phyloP scores from a whole-genome alignment of 2,113 vertebrate species.

The Ailuropoda melanoleuca region DNA sequence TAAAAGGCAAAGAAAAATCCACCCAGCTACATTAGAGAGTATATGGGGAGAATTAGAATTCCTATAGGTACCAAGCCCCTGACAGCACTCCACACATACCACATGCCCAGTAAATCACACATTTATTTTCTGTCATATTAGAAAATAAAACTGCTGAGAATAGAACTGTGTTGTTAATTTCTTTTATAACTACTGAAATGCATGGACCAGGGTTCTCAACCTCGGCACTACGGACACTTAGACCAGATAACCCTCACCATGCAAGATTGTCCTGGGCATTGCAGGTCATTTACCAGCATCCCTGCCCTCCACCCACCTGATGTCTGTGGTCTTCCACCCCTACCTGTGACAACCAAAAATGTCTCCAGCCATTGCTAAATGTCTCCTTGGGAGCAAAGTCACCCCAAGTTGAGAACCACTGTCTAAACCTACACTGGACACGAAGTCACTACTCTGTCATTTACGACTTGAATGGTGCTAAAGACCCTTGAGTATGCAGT shows the following conservation, averaged over 20 bases:
- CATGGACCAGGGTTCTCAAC: background rate
- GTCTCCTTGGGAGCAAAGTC: background rate
- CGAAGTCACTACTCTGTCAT: accelerated
- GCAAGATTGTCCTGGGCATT: background rate
- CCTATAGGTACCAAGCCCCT: background rate
- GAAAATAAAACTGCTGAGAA: background rate
- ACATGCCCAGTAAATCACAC: background rate
- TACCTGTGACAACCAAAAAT: background rate
- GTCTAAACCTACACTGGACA: no score
- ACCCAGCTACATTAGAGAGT: background rate
- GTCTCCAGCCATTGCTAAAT: background rate
- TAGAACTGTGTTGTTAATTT: background rate
- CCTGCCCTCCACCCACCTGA: background rate
- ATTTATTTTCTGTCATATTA: background rate
- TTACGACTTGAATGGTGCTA: background rate
- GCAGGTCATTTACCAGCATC: accelerated
- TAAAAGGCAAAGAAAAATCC: background rate
- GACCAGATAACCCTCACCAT: background rate
- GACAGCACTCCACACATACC: accelerated
- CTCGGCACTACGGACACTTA: accelerated
- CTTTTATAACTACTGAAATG: background rate
- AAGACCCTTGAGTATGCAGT: background rate
- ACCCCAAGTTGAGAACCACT: accelerated
- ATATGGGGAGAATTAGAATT: background rate
- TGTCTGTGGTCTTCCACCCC: no score